These are phyloP conservation scores for Incurvaria masculella DNA, from an alignment of 2,888 invertebrate species.

Conservation along the genomic window DNA sequence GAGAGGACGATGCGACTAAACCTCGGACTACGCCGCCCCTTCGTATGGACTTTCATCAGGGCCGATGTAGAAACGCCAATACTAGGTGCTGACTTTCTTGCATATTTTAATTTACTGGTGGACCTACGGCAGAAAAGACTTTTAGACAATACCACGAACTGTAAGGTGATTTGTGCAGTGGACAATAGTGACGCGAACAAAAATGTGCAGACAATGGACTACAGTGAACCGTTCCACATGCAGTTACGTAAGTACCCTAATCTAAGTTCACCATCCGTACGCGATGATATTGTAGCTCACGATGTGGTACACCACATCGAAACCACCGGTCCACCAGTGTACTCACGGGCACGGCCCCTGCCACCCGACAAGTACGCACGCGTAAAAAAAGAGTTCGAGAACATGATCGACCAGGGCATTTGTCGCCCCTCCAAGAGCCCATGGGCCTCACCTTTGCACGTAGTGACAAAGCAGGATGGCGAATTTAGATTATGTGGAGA, in stretches of 20 bases:
- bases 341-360: background rate
- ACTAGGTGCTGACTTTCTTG: conserved; percentile 12
- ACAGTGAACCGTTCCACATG: background rate
- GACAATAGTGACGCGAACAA: background rate
- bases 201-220: background rate
- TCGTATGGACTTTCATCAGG: conserved; percentile 10
- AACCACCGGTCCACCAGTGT: background rate
- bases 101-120: conserved; percentile 6
- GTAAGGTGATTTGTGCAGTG: background rate
- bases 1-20: conserved; percentile 7
- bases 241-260: background rate
- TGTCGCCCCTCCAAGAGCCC: background rate
- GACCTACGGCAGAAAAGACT: conserved; percentile 5
- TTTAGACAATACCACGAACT: conserved; percentile 4
- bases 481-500: conserved; percentile 23
- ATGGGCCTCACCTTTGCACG: conserved; percentile 14
- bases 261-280: background rate
- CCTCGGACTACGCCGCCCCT: conserved; percentile 7
- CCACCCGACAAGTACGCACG: background rate
- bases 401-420: conserved; percentile 1
- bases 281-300: conserved; percentile 6
- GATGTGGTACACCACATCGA: background rate
- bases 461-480: conserved; percentile 12
- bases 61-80: conserved; percentile 10
- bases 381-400: conserved; percentile 10